Percentiles rank a stretch among this genome's conserved stretches.
phyloP scores from a whole-genome alignment of 2,797 vertebrate genomes.

The Capromys pilorides region DNA sequence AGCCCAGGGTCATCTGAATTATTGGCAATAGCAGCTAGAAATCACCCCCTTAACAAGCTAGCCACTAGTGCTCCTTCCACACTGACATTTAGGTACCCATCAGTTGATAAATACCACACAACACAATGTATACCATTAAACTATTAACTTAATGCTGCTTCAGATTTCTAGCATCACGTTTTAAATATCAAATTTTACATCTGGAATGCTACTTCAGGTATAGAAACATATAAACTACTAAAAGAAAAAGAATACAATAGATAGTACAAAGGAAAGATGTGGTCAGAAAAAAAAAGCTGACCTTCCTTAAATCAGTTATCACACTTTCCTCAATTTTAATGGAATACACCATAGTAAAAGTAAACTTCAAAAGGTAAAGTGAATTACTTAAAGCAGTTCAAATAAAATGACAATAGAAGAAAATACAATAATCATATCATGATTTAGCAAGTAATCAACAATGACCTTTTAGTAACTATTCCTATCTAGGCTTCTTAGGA shows the following conservation, averaged over 20 bases:
- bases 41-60: background rate
- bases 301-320: background rate
- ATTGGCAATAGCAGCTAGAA: background rate
- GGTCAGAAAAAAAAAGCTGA: background rate
- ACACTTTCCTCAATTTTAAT: background rate
- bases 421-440: background rate
- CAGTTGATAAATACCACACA: background rate
- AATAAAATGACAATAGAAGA: conserved; percentile 10
- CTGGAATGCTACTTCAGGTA: conserved; percentile 43
- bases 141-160: background rate
- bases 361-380: background rate
- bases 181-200: conserved; percentile 5
- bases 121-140: background rate
- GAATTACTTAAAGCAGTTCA: conserved; percentile 40
- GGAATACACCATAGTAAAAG: background rate
- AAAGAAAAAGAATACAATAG: conserved; percentile 4
- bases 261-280: background rate
- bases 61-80: background rate
- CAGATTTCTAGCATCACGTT: background rate
- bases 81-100: background rate
- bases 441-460: background rate
- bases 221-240: background rate
- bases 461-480: conserved; percentile 1
- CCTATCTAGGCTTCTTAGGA: background rate
- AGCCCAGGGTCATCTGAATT: background rate